Evolutionary conservation across 2,797 vertebrate species (phyloP).

Genomic region (Epinephelus coioides): DNA sequence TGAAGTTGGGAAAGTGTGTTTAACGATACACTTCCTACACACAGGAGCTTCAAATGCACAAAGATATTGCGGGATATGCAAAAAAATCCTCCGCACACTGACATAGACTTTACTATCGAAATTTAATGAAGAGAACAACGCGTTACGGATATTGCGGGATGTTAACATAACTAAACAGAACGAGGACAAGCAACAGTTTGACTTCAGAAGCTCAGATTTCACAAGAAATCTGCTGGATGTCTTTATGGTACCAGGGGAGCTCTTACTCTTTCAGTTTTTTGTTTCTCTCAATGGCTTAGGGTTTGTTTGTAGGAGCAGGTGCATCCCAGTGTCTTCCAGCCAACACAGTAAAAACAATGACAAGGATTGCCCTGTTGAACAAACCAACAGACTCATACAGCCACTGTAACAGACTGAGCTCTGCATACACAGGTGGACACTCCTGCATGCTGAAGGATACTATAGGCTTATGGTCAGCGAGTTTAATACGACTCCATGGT

Average conservation of each 20-base stretch:
- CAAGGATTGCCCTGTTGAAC: neutral
- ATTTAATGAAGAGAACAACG: no score
- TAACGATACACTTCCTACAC: no score
- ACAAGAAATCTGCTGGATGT: neutral
- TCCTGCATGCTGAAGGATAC: constrained; percentile 39
- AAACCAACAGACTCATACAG: neutral
- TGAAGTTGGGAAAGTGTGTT: no score
- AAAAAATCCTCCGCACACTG: no score
- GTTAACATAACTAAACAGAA: no score
- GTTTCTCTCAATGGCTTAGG: neutral
- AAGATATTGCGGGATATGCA: no score
- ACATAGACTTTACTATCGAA: no score
- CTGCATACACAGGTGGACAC: constrained; percentile 11
- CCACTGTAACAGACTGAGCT: neutral
- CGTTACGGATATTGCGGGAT: no score
- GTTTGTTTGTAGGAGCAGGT: constrained; percentile 25
- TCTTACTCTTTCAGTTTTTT: neutral
- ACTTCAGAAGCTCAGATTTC: neutral
- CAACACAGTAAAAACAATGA: neutral
- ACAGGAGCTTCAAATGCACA: no score
- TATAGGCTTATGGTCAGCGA: constrained; percentile 49
- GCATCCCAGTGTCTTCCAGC: neutral
- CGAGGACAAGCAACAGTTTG: no score
- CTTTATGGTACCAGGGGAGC: neutral
- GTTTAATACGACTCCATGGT: constrained; percentile 67